A percentile compares a stretch with the other conserved stretches of the same genome.
These are phyloP conservation scores for Meiosimyza platycephala DNA, from an alignment of 2,888 invertebrate genomes.

Conservation along the genomic window DNA sequence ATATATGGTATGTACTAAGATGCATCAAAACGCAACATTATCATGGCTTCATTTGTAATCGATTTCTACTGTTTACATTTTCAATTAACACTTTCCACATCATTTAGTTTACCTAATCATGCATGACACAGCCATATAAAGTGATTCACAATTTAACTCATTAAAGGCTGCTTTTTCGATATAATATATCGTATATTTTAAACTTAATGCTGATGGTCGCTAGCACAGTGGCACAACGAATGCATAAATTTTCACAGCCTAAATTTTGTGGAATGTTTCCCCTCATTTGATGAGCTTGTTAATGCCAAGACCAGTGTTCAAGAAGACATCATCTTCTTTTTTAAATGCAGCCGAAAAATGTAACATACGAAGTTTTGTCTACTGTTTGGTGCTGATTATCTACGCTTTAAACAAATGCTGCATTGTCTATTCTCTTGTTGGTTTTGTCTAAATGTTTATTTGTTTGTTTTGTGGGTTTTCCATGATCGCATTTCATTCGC, in stretches of 20 bases:
- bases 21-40: not conserved
- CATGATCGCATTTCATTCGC: not conserved
- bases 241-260: no score
- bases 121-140: conserved; percentile 36
- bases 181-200: no score
- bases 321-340: not conserved
- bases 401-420: not conserved
- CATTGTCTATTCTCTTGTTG: not conserved
- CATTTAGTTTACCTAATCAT: conserved; percentile 47
- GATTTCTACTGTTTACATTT: conserved; percentile 31
- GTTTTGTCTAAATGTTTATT: conserved; percentile 4
- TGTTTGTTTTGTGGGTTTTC: conserved; percentile 6
- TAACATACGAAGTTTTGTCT: no score
- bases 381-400: not conserved
- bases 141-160: conserved; percentile 17
- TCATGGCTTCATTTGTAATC: conserved; percentile 17
- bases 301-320: no score
- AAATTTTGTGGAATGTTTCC: no score
- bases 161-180: not conserved
- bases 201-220: no score
- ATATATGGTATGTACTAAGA: no score
- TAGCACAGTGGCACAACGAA: no score
- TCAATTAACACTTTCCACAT: conserved; percentile 49
- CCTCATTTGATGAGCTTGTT: no score
- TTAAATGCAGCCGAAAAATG: not conserved